Conservation (phyloP, 1,140 invertebrate species). For the Paraescarpia echinospica region DNA sequence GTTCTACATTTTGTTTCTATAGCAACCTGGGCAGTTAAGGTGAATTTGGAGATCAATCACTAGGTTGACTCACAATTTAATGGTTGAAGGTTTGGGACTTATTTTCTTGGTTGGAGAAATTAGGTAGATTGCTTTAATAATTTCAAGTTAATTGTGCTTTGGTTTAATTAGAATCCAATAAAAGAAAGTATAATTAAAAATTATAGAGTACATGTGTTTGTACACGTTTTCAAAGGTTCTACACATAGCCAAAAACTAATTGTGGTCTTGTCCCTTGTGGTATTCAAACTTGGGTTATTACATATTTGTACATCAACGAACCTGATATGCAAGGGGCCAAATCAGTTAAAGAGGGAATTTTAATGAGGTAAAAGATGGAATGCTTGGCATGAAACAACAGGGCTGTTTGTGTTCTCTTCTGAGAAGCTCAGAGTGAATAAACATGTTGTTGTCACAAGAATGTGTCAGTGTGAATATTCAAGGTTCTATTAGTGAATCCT, state of each 20-base stretch:
- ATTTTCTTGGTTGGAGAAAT: not conserved
- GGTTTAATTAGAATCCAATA: not conserved
- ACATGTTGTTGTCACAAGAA: not conserved
- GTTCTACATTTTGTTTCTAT: not conserved
- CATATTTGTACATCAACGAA: too few species aligned
- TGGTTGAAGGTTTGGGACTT: not conserved
- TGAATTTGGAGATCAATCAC: not conserved
- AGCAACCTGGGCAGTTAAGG: not conserved
- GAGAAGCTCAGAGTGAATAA: not conserved
- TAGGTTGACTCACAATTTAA: not conserved
- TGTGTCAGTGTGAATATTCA: not conserved
- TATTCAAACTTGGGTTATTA: not conserved
- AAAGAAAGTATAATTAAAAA: not conserved
- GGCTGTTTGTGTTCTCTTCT: not conserved
- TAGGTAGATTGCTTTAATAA: not conserved
- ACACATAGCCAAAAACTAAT: not conserved
- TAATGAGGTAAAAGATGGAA: not conserved
- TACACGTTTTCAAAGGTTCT: not conserved
- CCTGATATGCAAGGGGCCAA: too few species aligned
- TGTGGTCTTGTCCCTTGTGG: not conserved
- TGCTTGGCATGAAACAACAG: not conserved
- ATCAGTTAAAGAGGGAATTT: too few species aligned
- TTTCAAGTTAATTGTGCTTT: not conserved
- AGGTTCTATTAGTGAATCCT: not conserved
- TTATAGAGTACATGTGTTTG: too few species aligned